A percentile compares a stretch with the other conserved stretches of the same genome.
These are phyloP conservation scores for Cephus spinipes DNA, from an alignment of 2,888 invertebrate species.

Conservation along the genomic window DNA sequence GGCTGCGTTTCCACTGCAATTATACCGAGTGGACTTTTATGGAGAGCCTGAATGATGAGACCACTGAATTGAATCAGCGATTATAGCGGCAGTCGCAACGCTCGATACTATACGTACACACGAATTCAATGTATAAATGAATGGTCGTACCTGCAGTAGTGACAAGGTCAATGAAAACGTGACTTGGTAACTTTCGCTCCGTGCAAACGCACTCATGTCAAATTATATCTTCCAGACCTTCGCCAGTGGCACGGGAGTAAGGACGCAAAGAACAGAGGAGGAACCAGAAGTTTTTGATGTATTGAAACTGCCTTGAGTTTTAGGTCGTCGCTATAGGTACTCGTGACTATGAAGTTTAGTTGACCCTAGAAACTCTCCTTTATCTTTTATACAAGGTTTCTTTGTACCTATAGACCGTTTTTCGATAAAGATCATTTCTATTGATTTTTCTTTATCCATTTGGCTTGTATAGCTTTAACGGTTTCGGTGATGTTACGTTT, in stretches of 20 bases:
- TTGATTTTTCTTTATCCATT: not conserved
- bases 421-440: not conserved
- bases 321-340: not conserved
- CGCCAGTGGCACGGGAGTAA: not conserved
- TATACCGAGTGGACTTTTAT: not conserved
- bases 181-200: slow-evolving; percentile 30
- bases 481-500: not conserved
- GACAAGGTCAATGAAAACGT: slow-evolving; percentile 28
- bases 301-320: not conserved
- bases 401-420: not conserved
- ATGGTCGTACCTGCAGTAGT: slow-evolving; percentile 3
- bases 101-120: not conserved
- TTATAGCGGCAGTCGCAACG: not conserved
- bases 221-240: not conserved
- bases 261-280: not conserved
- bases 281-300: not conserved
- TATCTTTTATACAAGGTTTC: not conserved
- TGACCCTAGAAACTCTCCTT: not conserved
- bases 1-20: not conserved
- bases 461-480: not conserved
- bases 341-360: not conserved
- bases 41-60: not conserved
- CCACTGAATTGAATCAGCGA: not conserved
- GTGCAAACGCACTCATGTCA: slow-evolving; percentile 23
- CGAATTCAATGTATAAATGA: slow-evolving; percentile 20